Evolutionary conservation across 1,140 invertebrate species (phyloP).

Genomic region (Sycophila sp.): DNA sequence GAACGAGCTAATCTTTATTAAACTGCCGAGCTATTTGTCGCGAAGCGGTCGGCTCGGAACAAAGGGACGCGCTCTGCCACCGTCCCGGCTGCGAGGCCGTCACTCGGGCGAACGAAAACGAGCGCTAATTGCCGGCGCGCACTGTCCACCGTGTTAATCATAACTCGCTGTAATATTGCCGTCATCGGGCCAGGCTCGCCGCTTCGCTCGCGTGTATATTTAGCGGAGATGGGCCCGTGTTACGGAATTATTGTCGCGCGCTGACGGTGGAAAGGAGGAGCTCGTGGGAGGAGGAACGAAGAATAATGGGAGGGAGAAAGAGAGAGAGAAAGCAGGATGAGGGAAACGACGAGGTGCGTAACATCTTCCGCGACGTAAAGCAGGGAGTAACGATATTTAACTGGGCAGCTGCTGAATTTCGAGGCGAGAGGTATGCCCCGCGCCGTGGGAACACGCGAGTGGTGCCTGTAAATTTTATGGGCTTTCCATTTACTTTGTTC

Average conservation of each 20-base stretch:
- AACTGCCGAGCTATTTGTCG: too few relatives aligned
- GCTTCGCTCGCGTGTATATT: not conserved
- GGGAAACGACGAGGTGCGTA: not conserved
- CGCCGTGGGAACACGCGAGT: too few relatives aligned
- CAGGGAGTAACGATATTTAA: not conserved
- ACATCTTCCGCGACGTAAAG: not conserved
- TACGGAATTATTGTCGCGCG: slow-evolving; percentile 1
- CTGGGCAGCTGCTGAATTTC: too few relatives aligned
- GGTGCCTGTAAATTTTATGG: too few relatives aligned
- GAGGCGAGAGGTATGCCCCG: too few relatives aligned
- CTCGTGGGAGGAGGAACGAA: not conserved
- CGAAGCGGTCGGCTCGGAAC: too few relatives aligned
- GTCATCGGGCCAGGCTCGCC: slow-evolving; percentile 36
- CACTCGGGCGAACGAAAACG: not conserved
- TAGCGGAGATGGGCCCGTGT: not conserved
- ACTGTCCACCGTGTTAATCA: not conserved
- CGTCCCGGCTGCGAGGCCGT: too few relatives aligned
- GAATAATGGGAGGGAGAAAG: not conserved
- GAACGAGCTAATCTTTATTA: too few relatives aligned
- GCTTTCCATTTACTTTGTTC: too few relatives aligned
- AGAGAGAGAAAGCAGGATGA: not conserved
- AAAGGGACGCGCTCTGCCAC: too few relatives aligned
- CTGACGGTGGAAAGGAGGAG: not conserved
- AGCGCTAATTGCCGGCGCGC: slow-evolving; percentile 1
- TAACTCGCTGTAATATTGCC: slow-evolving; percentile 42